A percentile compares a stretch with the other conserved stretches of the same genome.
These are phyloP conservation scores for Polypedilum vanderplanki DNA, from an alignment of 1,140 invertebrate genomes.

Conservation along the genomic window DNA sequence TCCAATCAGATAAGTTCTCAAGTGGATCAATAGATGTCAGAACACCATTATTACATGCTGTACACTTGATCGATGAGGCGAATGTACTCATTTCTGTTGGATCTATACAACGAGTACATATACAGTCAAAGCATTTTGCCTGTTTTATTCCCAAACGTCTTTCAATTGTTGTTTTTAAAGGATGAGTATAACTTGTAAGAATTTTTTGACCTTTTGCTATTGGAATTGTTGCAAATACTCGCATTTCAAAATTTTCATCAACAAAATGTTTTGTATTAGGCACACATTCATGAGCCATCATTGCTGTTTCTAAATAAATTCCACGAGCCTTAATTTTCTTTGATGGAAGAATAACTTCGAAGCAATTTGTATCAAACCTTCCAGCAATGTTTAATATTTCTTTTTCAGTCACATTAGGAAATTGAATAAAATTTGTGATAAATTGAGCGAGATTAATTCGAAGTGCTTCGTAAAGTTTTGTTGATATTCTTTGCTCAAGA, in stretches of 20 bases:
- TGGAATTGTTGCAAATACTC: conserved; percentile 52
- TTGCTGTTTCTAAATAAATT: conserved; percentile 54
- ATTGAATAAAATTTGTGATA: conserved; percentile 50
- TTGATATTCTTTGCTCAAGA: conserved; percentile 51
- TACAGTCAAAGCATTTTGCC: conserved; percentile 59
- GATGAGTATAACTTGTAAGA: conserved; percentile 58
- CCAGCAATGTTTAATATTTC: conserved; percentile 57
- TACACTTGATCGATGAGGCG: conserved; percentile 56
- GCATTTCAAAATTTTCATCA: conserved; percentile 48
- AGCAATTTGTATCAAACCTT: conserved; percentile 61
- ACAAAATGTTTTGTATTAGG: conserved; percentile 58
- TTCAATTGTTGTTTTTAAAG: conserved; percentile 56
- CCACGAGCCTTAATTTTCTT: conserved; percentile 47
- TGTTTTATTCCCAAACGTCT: conserved; percentile 52
- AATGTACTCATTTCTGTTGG: conserved; percentile 56
- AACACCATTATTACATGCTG: conserved; percentile 49
- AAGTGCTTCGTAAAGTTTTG: conserved; percentile 50
- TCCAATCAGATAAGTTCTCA: conserved; percentile 52
- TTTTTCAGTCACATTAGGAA: conserved; percentile 48
- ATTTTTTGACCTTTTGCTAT: conserved; percentile 58
- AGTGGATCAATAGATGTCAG: conserved; percentile 52
- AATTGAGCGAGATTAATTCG: conserved; percentile 55
- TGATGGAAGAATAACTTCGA: conserved; percentile 49
- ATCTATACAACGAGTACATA: conserved; percentile 55
- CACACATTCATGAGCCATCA: conserved; percentile 58